These are phyloP conservation scores for Pipa parva DNA, from an alignment of 2,113 vertebrate genomes.

Conservation along the genomic window DNA sequence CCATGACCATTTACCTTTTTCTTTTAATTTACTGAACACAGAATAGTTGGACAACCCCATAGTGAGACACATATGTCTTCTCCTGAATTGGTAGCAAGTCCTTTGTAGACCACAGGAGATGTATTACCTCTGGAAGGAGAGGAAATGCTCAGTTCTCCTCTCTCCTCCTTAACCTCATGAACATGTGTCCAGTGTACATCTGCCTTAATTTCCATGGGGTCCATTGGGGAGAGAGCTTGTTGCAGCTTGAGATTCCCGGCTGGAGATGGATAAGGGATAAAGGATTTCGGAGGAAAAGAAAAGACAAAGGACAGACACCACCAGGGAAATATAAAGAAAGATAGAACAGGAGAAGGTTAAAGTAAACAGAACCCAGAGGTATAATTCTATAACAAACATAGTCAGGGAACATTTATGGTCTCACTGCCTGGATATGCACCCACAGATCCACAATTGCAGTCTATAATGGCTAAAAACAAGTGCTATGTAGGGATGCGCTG, in stretches of 20 bases:
- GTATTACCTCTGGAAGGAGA: slow-evolving; percentile 90
- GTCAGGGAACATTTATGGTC: no score
- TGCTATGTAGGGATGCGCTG: no score
- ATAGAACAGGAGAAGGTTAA: slow-evolving; percentile 11
- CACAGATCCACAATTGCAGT: no score
- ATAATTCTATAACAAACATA: background rate
- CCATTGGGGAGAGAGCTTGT: slow-evolving; percentile 71
- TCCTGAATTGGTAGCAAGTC: no score
- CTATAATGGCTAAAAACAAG: no score
- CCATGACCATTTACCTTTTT: no score
- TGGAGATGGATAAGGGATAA: slow-evolving; percentile 47
- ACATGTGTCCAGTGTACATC: slow-evolving; percentile 75
- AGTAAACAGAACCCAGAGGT: slow-evolving; percentile 9
- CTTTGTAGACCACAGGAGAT: no score
- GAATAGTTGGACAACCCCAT: no score
- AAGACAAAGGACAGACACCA: slow-evolving; percentile 11
- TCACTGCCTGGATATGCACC: no score
- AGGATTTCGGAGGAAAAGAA: slow-evolving; percentile 34
- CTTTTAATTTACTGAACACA: no score
- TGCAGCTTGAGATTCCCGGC: slow-evolving; percentile 78
- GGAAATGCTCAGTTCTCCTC: slow-evolving; percentile 65
- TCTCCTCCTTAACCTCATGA: slow-evolving; percentile 64
- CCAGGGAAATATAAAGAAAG: slow-evolving; percentile 40
- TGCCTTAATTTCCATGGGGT: slow-evolving; percentile 76
- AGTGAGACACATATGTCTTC: no score